phyloP scores from a whole-genome alignment of 2,113 vertebrate genomes.

The Rhadina sibilatrix region DNA sequence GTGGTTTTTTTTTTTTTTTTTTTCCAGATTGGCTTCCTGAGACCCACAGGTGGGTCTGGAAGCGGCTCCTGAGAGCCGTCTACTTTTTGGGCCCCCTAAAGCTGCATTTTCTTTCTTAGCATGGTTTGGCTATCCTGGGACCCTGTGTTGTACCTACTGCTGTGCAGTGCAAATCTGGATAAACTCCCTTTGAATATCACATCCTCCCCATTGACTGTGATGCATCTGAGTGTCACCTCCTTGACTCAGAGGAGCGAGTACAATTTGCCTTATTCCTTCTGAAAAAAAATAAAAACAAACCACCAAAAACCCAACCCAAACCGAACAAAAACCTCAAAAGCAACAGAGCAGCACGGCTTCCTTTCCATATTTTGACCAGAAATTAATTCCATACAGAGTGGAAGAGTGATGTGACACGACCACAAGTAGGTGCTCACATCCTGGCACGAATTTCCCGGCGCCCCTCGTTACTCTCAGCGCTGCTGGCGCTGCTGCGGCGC shows the following conservation, averaged over 20 bases:
- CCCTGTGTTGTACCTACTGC: fast-evolving
- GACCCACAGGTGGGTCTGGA: no score
- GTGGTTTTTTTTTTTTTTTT: not conserved
- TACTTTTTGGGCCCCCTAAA: not conserved
- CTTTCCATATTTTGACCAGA: not conserved
- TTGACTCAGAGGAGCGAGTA: not conserved
- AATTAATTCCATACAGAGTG: not conserved
- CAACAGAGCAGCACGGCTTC: not conserved
- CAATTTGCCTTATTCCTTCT: not conserved
- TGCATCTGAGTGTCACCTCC: not conserved
- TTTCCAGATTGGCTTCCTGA: not conserved
- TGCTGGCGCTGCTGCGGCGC: not conserved
- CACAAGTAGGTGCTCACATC: not conserved
- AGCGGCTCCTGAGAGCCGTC: not conserved
- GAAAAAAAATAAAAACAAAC: not conserved
- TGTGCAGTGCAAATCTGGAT: not conserved
- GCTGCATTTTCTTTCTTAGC: not conserved
- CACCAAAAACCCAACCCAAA: not conserved
- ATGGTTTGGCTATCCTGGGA: fast-evolving
- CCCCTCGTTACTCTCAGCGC: slow-evolving; percentile 18
- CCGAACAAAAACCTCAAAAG: not conserved
- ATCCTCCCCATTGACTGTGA: not conserved
- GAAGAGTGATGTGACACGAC: not conserved
- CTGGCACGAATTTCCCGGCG: not conserved
- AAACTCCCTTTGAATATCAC: not conserved